Base-by-base conservation (phyloP, 2,888 invertebrate species). In the Cosmia pyralina region DNA sequence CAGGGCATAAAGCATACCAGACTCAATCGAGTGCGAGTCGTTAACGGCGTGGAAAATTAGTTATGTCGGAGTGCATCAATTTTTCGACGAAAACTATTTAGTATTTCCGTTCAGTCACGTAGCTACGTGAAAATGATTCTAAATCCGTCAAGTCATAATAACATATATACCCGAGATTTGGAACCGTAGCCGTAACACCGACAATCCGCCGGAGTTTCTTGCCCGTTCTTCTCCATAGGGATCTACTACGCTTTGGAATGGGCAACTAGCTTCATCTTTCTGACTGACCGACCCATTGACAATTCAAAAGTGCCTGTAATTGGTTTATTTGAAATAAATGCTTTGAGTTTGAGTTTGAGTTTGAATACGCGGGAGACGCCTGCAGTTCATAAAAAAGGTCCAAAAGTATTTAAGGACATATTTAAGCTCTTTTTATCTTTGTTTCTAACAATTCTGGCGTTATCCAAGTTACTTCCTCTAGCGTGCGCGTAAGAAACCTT, bases 401-500 rank as follows among this genome's bases (percentile, higher is more conserved):
- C 22, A 52, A 52, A 63, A 59, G n/a, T 52, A 64, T 52, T 44
- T 58, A 57, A 11, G 55, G 28, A 52, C 19, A 53, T 13, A 34
- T 34, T 10, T 22, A 75, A 55, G 46, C 53, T 66, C 15, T 22
- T 68, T 62, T 71, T 81, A 69, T 76, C 52, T 75, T 62, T 70
- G 57, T 73, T 73, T 60, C 63, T 41, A 59, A 71, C 34, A 46
- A 65, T 44, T 60, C 60, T 60, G n/a, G 53, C n/a, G 63, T 60
- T 85, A 75, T 81, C 69, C 52, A 64, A 52, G 50, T 71, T 64
- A 58, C 69, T 73, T 63, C 34, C 60, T 62, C 48, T 52, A 62
- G 75, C 60, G 28, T 72, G 57, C 63, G 58, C 41, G 58, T 58
- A 73, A 57, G 38, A 68, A 72, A 64, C 58, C 74, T 83, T 62